Evolutionary conservation across 1,140 invertebrate species (phyloP), one percentile per base, ranked within the genome.

Genomic region (Littorina saxatilis): DNA sequence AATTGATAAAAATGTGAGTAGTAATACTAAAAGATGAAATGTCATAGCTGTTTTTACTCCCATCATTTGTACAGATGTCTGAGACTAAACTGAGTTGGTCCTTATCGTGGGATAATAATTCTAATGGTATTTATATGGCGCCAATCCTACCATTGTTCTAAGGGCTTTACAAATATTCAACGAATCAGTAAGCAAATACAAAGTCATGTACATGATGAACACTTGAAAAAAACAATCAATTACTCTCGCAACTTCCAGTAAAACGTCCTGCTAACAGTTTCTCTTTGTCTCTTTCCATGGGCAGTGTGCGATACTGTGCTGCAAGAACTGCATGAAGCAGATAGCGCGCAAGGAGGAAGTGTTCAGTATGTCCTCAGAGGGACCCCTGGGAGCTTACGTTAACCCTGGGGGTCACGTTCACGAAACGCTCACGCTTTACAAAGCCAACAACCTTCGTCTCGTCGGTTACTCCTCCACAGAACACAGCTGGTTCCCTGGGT

Each of bases 401-500:
- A 98, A 98, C 93, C 94, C 95, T 72, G 93, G 93, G 84, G 96
- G 96, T 50, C 93, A 95, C 88, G 95, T 97, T 75, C 96, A 96
- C 90, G 96, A 97, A 90, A 96, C 95, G 0, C 92, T 97, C 20
- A 97, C 96, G 15, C 93, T 97, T 0, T 93, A 94, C 84, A 93
- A 94, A 77, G 94, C 95, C 0, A 90, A 94, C 82, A 94, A 95
- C 84, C 91, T 96, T 37, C 88, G 88, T 9, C 90, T 95, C n/a
- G 92, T 93, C 43, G 93, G 94, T 0, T 88, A 89, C 68, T 93
- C 96, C 11, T 96, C 95, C 1, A 94, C 94, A 29, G 94, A 96
- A 85, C 96, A 95, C 87, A 96, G 95, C 83, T 97, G 96, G 96
- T 97, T 97, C 91, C 96, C 96, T 40, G 96, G 96, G 95, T 96